These are phyloP conservation scores for Virgularia gustaviana DNA, from an alignment of 92 coral and sea anemone genomes.

Conservation along the genomic window DNA sequence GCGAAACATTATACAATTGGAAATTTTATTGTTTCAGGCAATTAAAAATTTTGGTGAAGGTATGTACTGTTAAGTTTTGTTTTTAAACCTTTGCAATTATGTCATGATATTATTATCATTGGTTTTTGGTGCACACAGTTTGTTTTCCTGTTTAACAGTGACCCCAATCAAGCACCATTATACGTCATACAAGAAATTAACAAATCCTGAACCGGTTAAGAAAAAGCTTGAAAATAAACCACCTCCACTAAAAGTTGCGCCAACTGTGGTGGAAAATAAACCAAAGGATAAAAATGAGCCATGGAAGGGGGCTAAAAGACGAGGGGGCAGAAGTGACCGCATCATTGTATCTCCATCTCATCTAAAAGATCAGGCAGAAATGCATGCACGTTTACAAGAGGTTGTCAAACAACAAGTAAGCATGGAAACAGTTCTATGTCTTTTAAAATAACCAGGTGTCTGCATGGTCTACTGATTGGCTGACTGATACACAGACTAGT, in stretches of 20 bases:
- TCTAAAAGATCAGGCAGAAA: constrained; percentile 69
- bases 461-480: too few relatives aligned
- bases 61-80: too few relatives aligned
- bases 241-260: constrained; percentile 2
- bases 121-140: too few relatives aligned
- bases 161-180: constrained; percentile 78
- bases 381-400: constrained; percentile 68
- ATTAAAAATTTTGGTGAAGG: constrained; percentile 83
- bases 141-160: constrained; percentile 46
- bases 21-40: constrained; percentile 36
- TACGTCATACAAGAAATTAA: constrained; percentile 70
- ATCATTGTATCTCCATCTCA: constrained; percentile 48
- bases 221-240: background rate
- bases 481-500: too few relatives aligned
- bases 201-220: constrained; percentile 41
- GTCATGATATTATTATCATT: too few relatives aligned
- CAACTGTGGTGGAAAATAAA: too few relatives aligned
- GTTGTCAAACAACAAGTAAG: constrained; percentile 66
- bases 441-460: too few relatives aligned
- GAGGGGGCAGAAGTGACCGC: constrained; percentile 10
- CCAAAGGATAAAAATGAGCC: constrained; percentile 2
- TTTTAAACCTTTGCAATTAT: too few relatives aligned
- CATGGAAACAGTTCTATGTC: too few relatives aligned
- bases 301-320: too few relatives aligned
- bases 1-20: background rate